Evolutionary conservation across 1,140 invertebrate genomes (phyloP).

Genomic region (Cotesia typhae): DNA sequence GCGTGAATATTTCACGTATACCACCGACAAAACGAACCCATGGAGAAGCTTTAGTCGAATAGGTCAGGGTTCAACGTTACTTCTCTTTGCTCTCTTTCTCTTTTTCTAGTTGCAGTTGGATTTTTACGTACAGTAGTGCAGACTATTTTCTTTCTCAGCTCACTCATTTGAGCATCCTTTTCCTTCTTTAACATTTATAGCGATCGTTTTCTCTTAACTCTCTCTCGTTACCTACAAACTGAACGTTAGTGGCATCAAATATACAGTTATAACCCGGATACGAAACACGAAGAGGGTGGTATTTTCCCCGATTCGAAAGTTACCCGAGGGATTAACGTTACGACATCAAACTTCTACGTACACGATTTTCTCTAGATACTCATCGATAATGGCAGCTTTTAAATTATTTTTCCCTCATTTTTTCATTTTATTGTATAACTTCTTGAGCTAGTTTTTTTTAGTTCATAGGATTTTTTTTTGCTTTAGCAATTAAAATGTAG

Average conservation of each 20-base stretch:
- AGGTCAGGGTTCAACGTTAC: conserved; percentile 42
- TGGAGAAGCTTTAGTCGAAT: conserved; percentile 35
- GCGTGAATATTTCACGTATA: conserved; percentile 42
- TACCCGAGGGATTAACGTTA: conserved; percentile 11
- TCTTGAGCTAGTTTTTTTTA: background rate
- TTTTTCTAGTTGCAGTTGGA: no score
- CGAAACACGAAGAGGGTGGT: conserved; percentile 27
- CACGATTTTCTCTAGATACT: conserved; percentile 4
- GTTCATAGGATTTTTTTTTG: no score
- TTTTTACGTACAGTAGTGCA: background rate
- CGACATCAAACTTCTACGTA: conserved; percentile 17
- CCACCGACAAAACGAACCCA: conserved; percentile 38
- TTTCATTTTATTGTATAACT: background rate
- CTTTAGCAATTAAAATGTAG: no score
- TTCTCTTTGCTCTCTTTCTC: background rate
- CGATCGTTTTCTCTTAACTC: conserved; percentile 1
- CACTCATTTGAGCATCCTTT: no score
- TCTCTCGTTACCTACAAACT: conserved; percentile 4
- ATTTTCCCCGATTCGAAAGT: conserved; percentile 19
- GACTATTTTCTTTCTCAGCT: no score
- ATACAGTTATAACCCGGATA: conserved; percentile 22
- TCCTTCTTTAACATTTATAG: background rate
- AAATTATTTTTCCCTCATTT: background rate
- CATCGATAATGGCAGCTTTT: background rate
- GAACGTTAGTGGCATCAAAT: conserved; percentile 30